Conservation (phyloP, 2,113 vertebrate species). For the Arvicanthis niloticus region DNA sequence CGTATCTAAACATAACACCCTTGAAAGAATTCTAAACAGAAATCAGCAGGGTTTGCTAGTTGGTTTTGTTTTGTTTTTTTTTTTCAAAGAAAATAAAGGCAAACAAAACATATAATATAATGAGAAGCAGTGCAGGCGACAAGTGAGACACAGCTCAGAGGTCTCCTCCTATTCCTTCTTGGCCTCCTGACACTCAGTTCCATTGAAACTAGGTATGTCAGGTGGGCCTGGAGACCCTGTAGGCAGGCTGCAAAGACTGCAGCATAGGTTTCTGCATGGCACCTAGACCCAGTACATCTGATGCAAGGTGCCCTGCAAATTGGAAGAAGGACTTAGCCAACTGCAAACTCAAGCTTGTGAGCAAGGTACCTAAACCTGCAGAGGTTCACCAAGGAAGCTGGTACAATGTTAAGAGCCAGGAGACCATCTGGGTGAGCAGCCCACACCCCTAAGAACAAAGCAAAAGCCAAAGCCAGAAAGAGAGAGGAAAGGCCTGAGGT, state of each 20-base stretch:
- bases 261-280: background rate
- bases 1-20: slow-evolving; percentile 32
- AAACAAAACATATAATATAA: background rate
- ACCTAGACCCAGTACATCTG: background rate
- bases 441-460: background rate
- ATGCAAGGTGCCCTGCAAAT: background rate
- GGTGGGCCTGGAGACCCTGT: background rate
- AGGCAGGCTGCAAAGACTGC: background rate
- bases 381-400: background rate
- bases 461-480: background rate
- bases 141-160: background rate
- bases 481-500: background rate
- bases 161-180: background rate
- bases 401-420: background rate
- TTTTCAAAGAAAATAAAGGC: slow-evolving; percentile 2
- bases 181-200: background rate
- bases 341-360: background rate
- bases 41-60: background rate
- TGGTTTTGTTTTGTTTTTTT: background rate
- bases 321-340: background rate
- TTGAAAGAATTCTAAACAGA: slow-evolving; percentile 23
- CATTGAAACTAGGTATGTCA: background rate
- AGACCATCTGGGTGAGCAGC: background rate
- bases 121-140: background rate
- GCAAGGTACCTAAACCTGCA: background rate